Base-by-base conservation (phyloP, 2,888 invertebrate genomes). In the Acronicta alni region DNA sequence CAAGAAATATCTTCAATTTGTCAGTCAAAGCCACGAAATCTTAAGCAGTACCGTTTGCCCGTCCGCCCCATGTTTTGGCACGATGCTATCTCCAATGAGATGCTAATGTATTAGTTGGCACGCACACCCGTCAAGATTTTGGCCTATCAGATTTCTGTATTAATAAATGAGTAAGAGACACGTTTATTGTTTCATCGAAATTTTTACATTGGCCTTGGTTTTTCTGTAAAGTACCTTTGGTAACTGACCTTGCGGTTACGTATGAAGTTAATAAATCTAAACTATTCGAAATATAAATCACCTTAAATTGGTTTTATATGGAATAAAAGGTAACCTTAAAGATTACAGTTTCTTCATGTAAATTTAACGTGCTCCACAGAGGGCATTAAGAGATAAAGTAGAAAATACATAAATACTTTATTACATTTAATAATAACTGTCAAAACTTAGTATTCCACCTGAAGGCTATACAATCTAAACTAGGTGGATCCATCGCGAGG, bases 41-140 rank as follows among this genome's bases (percentile, higher is more conserved):
- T 76, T 75, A 65, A 74, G 68, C 60, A 71, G 72, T 76, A 26
- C 67, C 64, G 77, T 81, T 81, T 78, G 84, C 83, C 75, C 72
- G 75, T 81, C 83, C 77, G 78, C 79, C 64, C 67, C 79, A 81
- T 75, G 75, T 74, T 76, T 87, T 89, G 88, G 87, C 89, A 84
- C 79, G 86, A 84, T 83, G 82, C 65, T 86, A 88, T 90, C 86
- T 79, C 81, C 84, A 90, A 91, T 89, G 85, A 87, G 88, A 90
- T 90, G 90, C 83, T 93, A 92, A 92, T 92, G 91, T 91, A 89
- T 90, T 88, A 89, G 84, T 92, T 93, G 93, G 94, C 93, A 92
- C 86, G 87, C 61, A 75, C 75, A 68, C 67, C 77, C 77, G 79
- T 83, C 79, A 83, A 78, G 72, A 80, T 79, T 78, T 79, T 63